These are phyloP conservation scores for Drosophila albomicans DNA, from an alignment of 1,140 invertebrate genomes.

Conservation along the genomic window DNA sequence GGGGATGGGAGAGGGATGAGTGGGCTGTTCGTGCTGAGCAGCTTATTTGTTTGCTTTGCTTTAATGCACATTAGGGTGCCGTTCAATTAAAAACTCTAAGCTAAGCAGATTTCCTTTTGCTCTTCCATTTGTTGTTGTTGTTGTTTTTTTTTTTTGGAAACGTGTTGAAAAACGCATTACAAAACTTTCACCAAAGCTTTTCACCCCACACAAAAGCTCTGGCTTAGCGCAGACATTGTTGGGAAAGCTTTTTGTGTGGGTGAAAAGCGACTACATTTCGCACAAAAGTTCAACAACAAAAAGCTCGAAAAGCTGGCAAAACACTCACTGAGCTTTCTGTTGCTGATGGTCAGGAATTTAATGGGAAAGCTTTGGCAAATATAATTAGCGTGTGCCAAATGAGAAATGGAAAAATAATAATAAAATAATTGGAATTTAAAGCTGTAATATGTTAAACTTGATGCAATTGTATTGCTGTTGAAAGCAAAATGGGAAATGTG, in stretches of 20 bases:
- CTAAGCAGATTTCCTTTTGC: not conserved
- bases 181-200: constrained; percentile 11
- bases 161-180: not conserved
- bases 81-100: constrained; percentile 6
- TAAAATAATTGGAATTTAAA: not conserved
- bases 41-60: not conserved
- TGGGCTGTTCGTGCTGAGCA: not conserved
- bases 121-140: too few relatives aligned
- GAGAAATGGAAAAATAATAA: not conserved
- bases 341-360: constrained; percentile 52
- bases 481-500: not conserved
- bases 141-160: not conserved
- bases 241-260: not conserved
- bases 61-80: constrained; percentile 19
- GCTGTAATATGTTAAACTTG: not conserved
- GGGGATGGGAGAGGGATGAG: too few relatives aligned
- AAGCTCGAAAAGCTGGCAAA: constrained; percentile 14
- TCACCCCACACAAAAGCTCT: not conserved
- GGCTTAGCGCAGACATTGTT: not conserved
- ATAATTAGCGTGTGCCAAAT: not conserved
- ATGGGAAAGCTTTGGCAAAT: constrained; percentile 9
- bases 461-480: not conserved
- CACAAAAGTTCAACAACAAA: not conserved
- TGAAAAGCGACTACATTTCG: not conserved
- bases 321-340: constrained; percentile 26